Percentiles rank a stretch among this genome's conserved stretches.
These are phyloP conservation scores for Trididemnum clinides DNA, from an alignment of 23 tunicate genomes.

Conservation along the genomic window DNA sequence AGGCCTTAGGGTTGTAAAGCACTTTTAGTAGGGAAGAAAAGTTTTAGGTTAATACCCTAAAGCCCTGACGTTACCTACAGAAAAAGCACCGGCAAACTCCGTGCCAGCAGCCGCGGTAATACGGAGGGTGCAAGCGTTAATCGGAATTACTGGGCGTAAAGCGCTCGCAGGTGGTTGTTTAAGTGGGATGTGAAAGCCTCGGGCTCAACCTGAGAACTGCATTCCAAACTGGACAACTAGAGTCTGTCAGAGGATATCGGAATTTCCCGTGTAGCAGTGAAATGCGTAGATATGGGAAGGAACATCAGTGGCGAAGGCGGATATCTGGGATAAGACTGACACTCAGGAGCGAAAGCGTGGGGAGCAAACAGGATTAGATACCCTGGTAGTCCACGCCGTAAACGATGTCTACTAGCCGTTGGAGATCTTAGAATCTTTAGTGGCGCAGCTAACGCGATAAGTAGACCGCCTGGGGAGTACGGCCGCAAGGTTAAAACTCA, in stretches of 20 bases:
- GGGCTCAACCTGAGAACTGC: constrained; percentile 8
- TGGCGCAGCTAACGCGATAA: constrained; percentile 16
- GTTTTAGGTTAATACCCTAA: too few relatives aligned
- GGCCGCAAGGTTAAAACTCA: constrained; percentile 15
- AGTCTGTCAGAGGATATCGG: background rate
- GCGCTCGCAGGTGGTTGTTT: background rate
- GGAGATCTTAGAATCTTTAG: background rate
- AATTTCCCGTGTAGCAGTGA: constrained; percentile 28
- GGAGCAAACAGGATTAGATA: background rate
- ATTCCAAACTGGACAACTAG: background rate
- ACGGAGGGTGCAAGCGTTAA: constrained; percentile 2
- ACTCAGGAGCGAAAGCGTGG: background rate
- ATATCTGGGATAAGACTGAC: background rate
- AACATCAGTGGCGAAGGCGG: constrained; percentile 1
- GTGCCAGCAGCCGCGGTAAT: constrained; percentile 39
- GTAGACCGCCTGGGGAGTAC: constrained; percentile 19
- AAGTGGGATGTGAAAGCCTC: background rate
- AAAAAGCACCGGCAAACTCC: background rate
- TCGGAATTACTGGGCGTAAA: constrained; percentile 19
- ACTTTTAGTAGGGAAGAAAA: background rate
- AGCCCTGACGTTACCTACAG: background rate
- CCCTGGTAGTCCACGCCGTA: background rate
- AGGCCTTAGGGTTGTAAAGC: constrained; percentile 10
- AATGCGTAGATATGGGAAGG: constrained; percentile 15
- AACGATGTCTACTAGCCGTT: background rate